phyloP scores from a whole-genome alignment of 2,113 vertebrate genomes.

The Dromaius novaehollandiae region DNA sequence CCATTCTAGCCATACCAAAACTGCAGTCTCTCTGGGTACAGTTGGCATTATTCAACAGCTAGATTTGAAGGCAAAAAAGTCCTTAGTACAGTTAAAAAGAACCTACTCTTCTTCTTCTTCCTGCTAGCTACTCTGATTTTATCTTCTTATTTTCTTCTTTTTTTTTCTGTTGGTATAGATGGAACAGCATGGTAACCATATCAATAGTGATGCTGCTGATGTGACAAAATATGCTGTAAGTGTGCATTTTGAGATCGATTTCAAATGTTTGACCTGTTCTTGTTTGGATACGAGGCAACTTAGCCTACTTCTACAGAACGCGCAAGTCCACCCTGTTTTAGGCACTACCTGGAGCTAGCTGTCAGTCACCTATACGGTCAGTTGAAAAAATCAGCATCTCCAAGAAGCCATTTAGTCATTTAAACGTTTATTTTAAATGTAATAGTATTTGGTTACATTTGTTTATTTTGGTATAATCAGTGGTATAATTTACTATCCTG shows the following conservation, averaged over 20 bases:
- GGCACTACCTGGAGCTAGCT: background rate
- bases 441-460: background rate
- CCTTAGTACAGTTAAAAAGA: background rate
- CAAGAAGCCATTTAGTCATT: background rate
- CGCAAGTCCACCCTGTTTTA: background rate
- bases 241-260: background rate
- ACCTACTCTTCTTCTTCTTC: background rate
- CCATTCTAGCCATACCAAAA: background rate
- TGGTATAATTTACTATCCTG: background rate
- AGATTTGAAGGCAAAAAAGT: background rate
- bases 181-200: background rate
- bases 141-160: background rate
- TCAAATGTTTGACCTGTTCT: background rate
- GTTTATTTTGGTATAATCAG: background rate
- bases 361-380: background rate
- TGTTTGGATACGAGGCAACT: background rate
- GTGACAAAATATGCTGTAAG: background rate
- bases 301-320: background rate
- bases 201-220: background rate
- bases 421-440: background rate
- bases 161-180: background rate
- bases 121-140: background rate
- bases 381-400: background rate
- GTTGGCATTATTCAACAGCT: background rate
- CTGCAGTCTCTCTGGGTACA: background rate